Evolutionary conservation across 2,797 vertebrate species (phyloP), one percentile per base, ranked within the genome.

Genomic region (Paramormyrops hopkinsi): DNA sequence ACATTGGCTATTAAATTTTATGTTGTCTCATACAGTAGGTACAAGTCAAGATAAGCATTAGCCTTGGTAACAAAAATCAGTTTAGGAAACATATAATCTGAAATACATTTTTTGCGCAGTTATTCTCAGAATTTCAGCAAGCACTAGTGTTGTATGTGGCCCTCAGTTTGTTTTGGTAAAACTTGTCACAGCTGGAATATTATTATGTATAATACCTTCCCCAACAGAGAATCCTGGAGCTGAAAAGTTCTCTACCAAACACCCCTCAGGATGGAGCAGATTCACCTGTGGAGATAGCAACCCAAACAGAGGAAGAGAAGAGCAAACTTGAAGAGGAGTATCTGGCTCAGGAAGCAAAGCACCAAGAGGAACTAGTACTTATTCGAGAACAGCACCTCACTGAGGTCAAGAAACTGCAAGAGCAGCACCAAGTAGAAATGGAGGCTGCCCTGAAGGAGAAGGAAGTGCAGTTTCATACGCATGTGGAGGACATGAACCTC

Each of bases 401-500:
- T 8, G 94, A 94, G 91, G 88, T 98, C 59, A 94, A 96, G 91
- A 93, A 96, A 86, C 93, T 98, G 17, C 93, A 94, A 92, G 94
- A 96, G 91, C 96, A 96, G 90, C 94, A 96, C 54, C 92, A 95
- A 87, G 88, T 92, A 91, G 96, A 98, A 92, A 92, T 96, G 86
- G 95, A 96, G 90, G 90, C 41, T 0, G 88, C 97, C 88, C 50
- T 98, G 90, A 97, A 97, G 93, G 97, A 99, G 73, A 98, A 97
- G 92, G 97, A 99, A 93, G 51, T 90, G 29, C 93, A 96, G 92
- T 97, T 99, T 91, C 96, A 94, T 93, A 92, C 94, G 29, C 97
- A 98, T 51, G 95, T 99, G 90, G 94, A 97, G 93, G 97, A 98
- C 89, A 98, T 99, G 96, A 99, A 98, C 94, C 96, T 96, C 92